These are phyloP conservation scores for Steinernema feltiae DNA, from an alignment of 1,140 invertebrate species.

Conservation along the genomic window DNA sequence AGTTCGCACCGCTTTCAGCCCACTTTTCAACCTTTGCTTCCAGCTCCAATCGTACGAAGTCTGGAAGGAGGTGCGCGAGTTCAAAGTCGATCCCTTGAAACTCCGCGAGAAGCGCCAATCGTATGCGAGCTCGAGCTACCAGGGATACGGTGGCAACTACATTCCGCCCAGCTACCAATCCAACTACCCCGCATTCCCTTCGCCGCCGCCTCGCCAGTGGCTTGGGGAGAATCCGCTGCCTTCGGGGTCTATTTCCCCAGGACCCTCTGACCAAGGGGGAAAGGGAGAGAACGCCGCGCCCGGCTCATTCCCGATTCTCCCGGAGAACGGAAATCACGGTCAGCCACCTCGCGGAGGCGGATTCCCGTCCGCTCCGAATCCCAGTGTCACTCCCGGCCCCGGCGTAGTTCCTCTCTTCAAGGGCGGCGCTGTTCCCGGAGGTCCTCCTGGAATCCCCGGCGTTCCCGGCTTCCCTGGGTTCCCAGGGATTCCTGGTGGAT, in stretches of 20 bases:
- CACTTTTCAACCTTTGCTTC: not conserved
- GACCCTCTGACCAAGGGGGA: not conserved
- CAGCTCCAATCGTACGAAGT: not conserved
- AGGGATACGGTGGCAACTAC: not conserved
- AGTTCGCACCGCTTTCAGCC: not conserved
- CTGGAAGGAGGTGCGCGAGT: not conserved
- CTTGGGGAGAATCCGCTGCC: not conserved
- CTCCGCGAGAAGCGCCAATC: not conserved
- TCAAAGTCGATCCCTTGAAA: not conserved
- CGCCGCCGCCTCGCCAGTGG: not conserved
- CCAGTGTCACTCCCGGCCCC: not conserved
- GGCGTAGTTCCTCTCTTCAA: slow-evolving; percentile 4
- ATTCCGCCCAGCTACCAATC: not conserved
- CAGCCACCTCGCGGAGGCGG: not conserved
- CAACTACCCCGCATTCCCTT: not conserved
- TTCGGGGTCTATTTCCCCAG: not conserved
- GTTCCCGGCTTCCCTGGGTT: not conserved
- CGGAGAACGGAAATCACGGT: not conserved
- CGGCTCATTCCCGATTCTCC: not conserved
- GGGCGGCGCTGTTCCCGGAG: not conserved
- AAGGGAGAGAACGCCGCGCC: not conserved
- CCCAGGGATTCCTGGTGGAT: not conserved
- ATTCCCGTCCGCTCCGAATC: not conserved
- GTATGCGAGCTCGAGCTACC: not conserved
- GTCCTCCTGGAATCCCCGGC: not conserved